Base-by-base conservation (phyloP, 1,140 invertebrate species). In the Atta texana region DNA sequence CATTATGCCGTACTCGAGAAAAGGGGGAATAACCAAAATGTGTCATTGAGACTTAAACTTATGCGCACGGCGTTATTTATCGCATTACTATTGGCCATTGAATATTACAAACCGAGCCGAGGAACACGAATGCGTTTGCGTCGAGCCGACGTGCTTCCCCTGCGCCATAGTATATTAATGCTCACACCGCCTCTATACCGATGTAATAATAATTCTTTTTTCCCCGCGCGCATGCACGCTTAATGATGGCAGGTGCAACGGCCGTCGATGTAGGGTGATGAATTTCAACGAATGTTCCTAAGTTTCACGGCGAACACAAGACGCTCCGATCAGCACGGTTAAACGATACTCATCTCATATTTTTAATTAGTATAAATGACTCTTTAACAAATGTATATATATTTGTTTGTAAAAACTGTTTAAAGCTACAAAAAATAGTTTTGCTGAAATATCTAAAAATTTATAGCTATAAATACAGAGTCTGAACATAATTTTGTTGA, bases 241-340 rank as follows among this genome's bases (percentile, higher is more conserved):
- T 84, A 84, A 84, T 84, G 80, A 84, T 57, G 80, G 80, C 80
- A 84, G 80, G 80, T 84, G 80, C 80, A 39, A 34, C 64, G 64
- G 49, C 44, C 61, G 64, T 75, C 51, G n/a, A 51, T 34, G 24
- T 57, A 51, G 24, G 55, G 34, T 31, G 69, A 34, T 84, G 69
- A 84, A 84, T 84, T 84, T 84, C 57, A 74, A 75, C 44, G 69
- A 84, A 49, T 74, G 39, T 16, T 53, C 7, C 21, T 14, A 74
- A 82, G 39, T 74, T 74, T 51, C 39, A 14, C 34, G 24, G 14
- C 68, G n/a, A 80, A 55, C 49, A 8, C 44, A 24, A 51, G 18
- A 49, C 12, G 57, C 39, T 31, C 16, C 8, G 34, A 59, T 61
- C 53, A 18, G 53, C 39, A 8, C 39, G n/a, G 21, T 57, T 61